Base-by-base conservation (phyloP, 2,797 vertebrate genomes). In the Eleutherodactylus coqui region DNA sequence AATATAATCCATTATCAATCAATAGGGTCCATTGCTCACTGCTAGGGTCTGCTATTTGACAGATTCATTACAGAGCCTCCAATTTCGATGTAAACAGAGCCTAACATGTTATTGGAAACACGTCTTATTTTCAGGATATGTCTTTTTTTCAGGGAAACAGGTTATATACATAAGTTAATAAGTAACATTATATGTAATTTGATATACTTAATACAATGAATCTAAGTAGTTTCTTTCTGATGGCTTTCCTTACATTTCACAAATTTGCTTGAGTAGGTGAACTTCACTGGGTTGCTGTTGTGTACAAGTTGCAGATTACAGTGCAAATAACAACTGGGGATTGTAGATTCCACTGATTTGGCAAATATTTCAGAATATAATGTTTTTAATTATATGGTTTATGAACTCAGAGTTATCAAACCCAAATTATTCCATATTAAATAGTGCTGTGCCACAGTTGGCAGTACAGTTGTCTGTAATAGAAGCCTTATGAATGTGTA, bases 401-500 rank as follows among this genome's bases (percentile, higher is more conserved):
- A 69, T 9, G 34, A 38, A 19, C 64, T 19, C 29, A 72, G 69
- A 43, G 69, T n/a, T 41, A 41, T n/a, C 36, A 43, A 43, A 43
- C 36, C 24, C 13, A 41, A 72, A 72, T n/a, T n/a, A 34, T 32
- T 38, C 17, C 24, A 27, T 11, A 27, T 45, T 27, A 73, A 73
- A 73, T 43, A 73, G 43, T 21, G 38, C 11, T 16, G 38, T 73
- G 70, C 5, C 24, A 45, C 27, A 5, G 4, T 13, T 73, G 24
- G 16, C 5, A 4, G 13, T 29, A 45, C n/a, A 73, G 11, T 17
- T 21, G 17, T 82, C 24, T 41, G 4, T 58, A 34, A 73, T 73
- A 36, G 60, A 83, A 58, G 38, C 58, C 38, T 73, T 58, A 16
- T 55, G 17, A 53, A 60, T 75, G 49, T 41, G n/a, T 34, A 43